These are phyloP conservation scores for Corythornis madagascariensis DNA, from an alignment of 2,113 vertebrate genomes.

Conservation along the genomic window DNA sequence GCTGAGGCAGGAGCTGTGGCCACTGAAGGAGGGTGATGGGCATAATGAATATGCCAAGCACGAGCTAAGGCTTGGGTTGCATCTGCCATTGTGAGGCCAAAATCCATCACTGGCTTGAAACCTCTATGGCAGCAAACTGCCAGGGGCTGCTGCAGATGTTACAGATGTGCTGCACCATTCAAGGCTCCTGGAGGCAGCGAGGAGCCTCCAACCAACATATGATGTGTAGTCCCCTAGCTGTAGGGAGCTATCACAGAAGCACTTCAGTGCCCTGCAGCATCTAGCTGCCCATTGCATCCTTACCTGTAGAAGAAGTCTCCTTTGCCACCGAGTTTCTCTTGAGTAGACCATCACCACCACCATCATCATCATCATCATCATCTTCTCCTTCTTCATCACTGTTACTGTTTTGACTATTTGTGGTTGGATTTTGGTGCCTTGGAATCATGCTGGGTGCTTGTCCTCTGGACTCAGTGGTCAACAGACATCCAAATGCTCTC, in stretches of 20 bases:
- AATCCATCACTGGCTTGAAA: not conserved
- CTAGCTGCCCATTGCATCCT: not conserved
- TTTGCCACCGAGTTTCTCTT: not conserved
- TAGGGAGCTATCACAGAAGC: not conserved
- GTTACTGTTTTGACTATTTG: not conserved
- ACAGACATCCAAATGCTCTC: not conserved
- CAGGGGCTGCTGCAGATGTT: not conserved
- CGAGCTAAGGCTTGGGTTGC: not conserved
- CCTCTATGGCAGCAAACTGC: not conserved
- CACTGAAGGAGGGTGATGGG: not conserved
- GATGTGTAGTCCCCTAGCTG: not conserved
- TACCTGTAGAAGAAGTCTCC: not conserved
- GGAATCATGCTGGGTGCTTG: not conserved
- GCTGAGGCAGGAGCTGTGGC: not conserved
- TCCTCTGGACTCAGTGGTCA: not conserved
- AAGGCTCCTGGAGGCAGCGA: not conserved
- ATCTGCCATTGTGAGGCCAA: not conserved
- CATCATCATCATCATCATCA: too few species aligned
- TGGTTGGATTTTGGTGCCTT: not conserved
- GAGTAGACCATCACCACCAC: not conserved
- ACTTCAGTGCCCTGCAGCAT: not conserved
- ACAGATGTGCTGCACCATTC: not conserved
- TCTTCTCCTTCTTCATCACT: not conserved
- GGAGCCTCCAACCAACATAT: not conserved
- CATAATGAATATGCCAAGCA: rapidly evolving